Evolutionary conservation across 2,113 vertebrate species (phyloP).

Genomic region (human): GRCh38 chr15:51163001-51163500

Average conservation of each 20-base stretch:
- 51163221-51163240: slow-evolving; percentile 7
- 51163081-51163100: background rate
- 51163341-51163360: background rate
- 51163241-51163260: background rate
- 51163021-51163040: background rate
- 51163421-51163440: background rate
- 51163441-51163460: background rate
- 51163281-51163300: background rate
- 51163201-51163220: background rate
- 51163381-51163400: background rate
- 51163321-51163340: background rate
- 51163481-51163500: background rate
- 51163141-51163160: background rate
- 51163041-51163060: slow-evolving; percentile 59
- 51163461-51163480: background rate
- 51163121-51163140: background rate
- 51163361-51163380: background rate
- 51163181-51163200: background rate
- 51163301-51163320: background rate
- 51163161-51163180: background rate
- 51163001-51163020: accelerated
- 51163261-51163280: background rate
- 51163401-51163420: background rate
- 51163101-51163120: background rate
- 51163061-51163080: background rate